Conservation (phyloP, 2,888 invertebrate species). For the Diogma glabrata region DNA sequence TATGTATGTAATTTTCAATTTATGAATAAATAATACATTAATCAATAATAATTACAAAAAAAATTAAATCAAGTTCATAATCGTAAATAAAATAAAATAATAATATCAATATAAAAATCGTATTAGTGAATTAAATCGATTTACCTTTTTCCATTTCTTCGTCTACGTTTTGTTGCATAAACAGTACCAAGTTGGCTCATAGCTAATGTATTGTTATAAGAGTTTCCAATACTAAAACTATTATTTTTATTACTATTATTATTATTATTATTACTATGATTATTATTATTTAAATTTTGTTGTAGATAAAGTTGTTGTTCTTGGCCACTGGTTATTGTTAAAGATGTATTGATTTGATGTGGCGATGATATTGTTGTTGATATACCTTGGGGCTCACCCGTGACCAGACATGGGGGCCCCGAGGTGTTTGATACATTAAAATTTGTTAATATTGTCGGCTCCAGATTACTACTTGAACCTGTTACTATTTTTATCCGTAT, state of each 20-base stretch:
- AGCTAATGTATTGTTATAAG: slow-evolving; percentile 24
- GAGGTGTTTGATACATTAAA: slow-evolving; percentile 9
- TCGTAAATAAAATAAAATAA: too few species aligned
- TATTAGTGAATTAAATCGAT: too few species aligned
- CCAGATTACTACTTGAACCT: slow-evolving; percentile 17
- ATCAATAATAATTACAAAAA: too few species aligned
- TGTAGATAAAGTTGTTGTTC: slow-evolving; percentile 1
- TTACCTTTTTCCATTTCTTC: slow-evolving; percentile 94
- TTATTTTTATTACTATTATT: slow-evolving; percentile 1
- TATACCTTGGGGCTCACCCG: slow-evolving; percentile 10
- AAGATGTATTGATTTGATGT: not conserved
- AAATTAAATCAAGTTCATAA: too few species aligned
- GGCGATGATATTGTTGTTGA: slow-evolving; percentile 5
- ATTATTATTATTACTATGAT: slow-evolving; percentile 4
- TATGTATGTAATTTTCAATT: too few species aligned
- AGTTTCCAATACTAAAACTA: not conserved
- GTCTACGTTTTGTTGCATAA: slow-evolving; percentile 89
- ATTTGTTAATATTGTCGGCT: slow-evolving; percentile 14
- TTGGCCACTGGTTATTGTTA: slow-evolving; percentile 6
- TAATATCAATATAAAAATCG: too few species aligned
- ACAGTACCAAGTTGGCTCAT: slow-evolving; percentile 92
- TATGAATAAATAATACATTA: too few species aligned
- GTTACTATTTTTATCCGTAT: slow-evolving; percentile 1
- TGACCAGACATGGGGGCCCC: slow-evolving; percentile 11
- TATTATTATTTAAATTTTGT: not conserved